Evolutionary conservation across 2,113 vertebrate genomes (phyloP).

Genomic region (Polyodon spathula): DNA sequence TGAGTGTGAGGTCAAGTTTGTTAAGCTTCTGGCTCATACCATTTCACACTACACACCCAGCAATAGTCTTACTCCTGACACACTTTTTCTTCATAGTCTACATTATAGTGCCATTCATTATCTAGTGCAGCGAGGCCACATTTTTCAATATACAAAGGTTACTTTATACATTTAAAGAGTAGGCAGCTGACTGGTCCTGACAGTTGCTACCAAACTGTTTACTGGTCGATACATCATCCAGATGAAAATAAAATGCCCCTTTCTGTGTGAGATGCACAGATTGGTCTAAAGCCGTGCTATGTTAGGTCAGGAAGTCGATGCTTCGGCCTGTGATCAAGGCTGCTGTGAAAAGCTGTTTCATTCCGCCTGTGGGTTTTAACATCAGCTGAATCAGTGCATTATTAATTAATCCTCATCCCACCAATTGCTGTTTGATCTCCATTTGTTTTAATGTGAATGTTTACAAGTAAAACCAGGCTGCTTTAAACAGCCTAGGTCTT

Average conservation of each 20-base stretch:
- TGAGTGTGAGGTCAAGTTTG: too few relatives aligned
- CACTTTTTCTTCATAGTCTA: background rate
- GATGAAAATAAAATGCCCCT: constrained; percentile 2
- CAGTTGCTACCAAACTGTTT: constrained; percentile 2
- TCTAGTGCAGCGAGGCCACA: background rate
- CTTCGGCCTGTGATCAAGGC: background rate
- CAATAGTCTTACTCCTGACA: background rate
- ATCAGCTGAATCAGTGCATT: background rate
- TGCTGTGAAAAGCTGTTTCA: background rate
- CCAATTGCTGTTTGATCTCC: background rate
- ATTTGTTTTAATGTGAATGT: background rate
- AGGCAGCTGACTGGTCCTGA: background rate
- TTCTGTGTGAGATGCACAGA: background rate
- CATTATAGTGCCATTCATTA: background rate
- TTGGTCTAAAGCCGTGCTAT: background rate
- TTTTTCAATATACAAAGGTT: background rate
- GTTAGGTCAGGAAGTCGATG: background rate
- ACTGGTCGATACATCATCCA: background rate
- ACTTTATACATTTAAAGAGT: background rate
- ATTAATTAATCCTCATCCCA: background rate
- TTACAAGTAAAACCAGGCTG: background rate
- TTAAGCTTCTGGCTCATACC: too few relatives aligned
- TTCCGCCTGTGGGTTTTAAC: background rate
- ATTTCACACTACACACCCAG: too few relatives aligned
- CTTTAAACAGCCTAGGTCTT: background rate